Evolutionary conservation across 2,888 invertebrate genomes (phyloP), one percentile per base, ranked within the genome.

Genomic region (Drosophila dives): DNA sequence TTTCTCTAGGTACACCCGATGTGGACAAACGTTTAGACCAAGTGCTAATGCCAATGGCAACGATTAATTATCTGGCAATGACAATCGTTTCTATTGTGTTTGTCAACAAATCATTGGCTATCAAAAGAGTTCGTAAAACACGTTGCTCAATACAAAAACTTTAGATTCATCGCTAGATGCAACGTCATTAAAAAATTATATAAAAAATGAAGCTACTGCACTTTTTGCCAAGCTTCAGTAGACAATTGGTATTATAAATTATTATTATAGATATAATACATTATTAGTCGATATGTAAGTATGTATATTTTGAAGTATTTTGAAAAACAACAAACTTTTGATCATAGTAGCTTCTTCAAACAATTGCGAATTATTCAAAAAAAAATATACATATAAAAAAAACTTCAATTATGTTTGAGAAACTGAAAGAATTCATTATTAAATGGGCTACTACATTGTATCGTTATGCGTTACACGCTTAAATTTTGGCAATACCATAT

Each of bases 21-120:
- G 48, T 49, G 33, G 42, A 15, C 54, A 66, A 26, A 26, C 55
- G 71, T 60, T 75, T 72, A 36, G 56, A 36, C 40, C 29, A 63
- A 66, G 60, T 72, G 50, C 42, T 63, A 56, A 67, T 64, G 63
- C 59, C 77, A 72, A 72, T 80, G 64, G 55, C 64, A 53, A n/a
- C 62, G 68, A 64, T 73, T 78, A 83, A 71, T 54, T 55, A 62
- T 38, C 59, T 67, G 67, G 50, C 78, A 77, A 77, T 77, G 78
- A 77, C 60, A 61, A 40, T 64, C 56, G 42, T 17, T 42, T 23
- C 36, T 20, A 48, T 17, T 32, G 36, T 50, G 36, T 56, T 49
- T 50, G 45, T 23, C 45, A 45, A 23, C 59, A 49, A 42, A n/a
- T 50, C 7, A 48, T 55, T 33, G 33, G 11, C n/a, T 50, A 42